These are phyloP conservation scores for Euclidia mi DNA, from an alignment of 2,888 invertebrate genomes.

Conservation along the genomic window DNA sequence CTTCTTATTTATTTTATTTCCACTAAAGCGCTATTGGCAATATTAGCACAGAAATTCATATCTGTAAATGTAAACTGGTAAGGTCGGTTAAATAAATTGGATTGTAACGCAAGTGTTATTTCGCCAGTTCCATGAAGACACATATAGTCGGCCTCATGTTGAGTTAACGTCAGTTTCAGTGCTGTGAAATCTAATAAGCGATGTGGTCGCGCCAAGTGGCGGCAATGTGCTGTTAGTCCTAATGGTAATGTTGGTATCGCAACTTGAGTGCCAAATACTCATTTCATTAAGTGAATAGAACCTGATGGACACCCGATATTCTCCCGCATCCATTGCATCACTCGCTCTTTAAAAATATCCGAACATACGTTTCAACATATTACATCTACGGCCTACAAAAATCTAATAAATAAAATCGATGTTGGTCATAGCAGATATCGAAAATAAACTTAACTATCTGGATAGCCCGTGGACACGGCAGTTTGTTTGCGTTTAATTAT, in stretches of 20 bases:
- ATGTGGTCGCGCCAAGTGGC: conserved; percentile 65
- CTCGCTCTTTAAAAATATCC: background rate
- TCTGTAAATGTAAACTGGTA: too few species aligned
- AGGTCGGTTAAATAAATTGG: conserved; percentile 1
- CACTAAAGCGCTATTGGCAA: too few species aligned
- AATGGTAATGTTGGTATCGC: conserved; percentile 42
- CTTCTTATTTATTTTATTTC: too few species aligned
- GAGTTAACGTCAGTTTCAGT: conserved; percentile 50
- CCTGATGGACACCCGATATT: conserved; percentile 39
- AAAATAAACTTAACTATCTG: conserved; percentile 77
- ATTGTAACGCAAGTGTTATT: conserved; percentile 16
- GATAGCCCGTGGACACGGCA: conserved; percentile 67
- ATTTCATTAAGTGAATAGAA: conserved; percentile 67
- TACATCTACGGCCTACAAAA: conserved; percentile 28
- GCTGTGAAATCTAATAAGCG: conserved; percentile 68
- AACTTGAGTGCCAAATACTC: conserved; percentile 67
- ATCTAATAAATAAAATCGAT: conserved; percentile 57
- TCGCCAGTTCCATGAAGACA: conserved; percentile 20
- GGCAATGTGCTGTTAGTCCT: conserved; percentile 67
- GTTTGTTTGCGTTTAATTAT: conserved; percentile 86
- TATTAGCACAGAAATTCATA: too few species aligned
- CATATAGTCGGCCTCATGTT: conserved; percentile 27
- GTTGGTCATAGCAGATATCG: conserved; percentile 64
- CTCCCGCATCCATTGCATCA: background rate
- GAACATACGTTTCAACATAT: background rate